A percentile compares a stretch with the other conserved stretches of the same genome.
phyloP scores from a whole-genome alignment of 2,113 vertebrate species.

The Sebastes schlegelii region DNA sequence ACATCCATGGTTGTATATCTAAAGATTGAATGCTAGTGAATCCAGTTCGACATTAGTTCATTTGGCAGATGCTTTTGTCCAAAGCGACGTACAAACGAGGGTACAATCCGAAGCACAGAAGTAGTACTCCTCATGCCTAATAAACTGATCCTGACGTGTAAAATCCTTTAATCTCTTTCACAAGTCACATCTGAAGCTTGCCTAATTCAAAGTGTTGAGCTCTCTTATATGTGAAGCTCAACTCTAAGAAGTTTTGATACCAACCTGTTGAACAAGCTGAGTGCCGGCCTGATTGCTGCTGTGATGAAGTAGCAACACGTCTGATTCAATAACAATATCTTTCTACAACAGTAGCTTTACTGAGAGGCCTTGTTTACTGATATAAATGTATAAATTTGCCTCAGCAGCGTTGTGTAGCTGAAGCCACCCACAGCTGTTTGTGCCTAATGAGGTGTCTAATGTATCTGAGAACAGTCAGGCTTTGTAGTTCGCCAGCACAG shows the following conservation, averaged over 20 bases:
- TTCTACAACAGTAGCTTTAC: conserved; percentile 23
- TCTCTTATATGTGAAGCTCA: background rate
- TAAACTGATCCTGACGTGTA: background rate
- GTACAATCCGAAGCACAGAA: background rate
- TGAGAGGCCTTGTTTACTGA: conserved; percentile 59
- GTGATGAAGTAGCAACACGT: conserved; percentile 34
- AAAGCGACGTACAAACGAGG: background rate
- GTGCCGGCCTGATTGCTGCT: background rate
- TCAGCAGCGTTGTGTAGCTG: conserved; percentile 21
- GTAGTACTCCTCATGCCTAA: background rate
- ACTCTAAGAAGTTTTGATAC: background rate
- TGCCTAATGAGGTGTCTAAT: conserved; percentile 72
- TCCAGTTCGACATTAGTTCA: no score
- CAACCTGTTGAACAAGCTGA: background rate
- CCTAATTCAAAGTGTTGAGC: background rate
- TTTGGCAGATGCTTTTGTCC: no score
- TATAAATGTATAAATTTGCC: conserved; percentile 56
- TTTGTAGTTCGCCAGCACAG: conserved; percentile 29
- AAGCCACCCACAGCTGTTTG: conserved; percentile 61
- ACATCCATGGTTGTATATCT: no score
- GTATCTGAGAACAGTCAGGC: conserved; percentile 44
- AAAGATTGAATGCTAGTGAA: no score
- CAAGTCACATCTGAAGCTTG: background rate
- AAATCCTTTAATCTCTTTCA: background rate
- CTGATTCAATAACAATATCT: conserved; percentile 20